Evolutionary conservation across 2,113 vertebrate species (phyloP), one percentile per base, ranked within the genome.

Genomic region (Megaceryle torquata): DNA sequence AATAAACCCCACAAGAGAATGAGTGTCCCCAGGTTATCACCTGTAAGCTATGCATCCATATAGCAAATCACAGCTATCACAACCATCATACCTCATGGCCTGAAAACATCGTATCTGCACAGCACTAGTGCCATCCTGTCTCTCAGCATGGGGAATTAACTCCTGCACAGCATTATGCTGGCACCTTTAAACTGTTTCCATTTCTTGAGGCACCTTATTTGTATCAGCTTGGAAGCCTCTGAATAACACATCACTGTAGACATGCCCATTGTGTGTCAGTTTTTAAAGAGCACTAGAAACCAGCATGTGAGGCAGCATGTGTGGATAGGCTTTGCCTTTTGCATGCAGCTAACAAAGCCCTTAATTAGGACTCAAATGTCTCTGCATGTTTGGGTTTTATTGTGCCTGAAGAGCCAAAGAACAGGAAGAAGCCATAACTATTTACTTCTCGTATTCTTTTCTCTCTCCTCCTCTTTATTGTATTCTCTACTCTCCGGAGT

Each of bases 261-360:
- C 5, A 0, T 43, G 37, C 10, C 46, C 9, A 1, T 5, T 37
- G 8, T 14, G 17, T 22, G 7, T 18, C 7, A 39, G 16, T 37
- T 70, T 89, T 91, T 75, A 54, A 69, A 76, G 78, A 11, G 9
- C 16, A 39, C 1, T 44, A 44, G 68, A 83, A 86, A 76, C 15
- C 15, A 67, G 26, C 25, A 41, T 44, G 31, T n/a, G 31, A 82
- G 83, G 31, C 17, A 72, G 22, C 33, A 57, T 2, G 5, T 35
- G 21, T 28, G 13, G 41, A 56, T 7, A 78, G 37, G 14, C 15
- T 61, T 83, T 63, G 50, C 21, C 50, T 57, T 82, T 41, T 53
- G 50, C 53, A 3, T 0, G 9, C 8, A 8, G 14, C 21, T 86
- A 69, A 48, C 22, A 91, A 91, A 70, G 25, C 10, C 24, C 48